Base-by-base conservation (phyloP, 2,797 vertebrate species). In the Acipenser transmontanus region DNA sequence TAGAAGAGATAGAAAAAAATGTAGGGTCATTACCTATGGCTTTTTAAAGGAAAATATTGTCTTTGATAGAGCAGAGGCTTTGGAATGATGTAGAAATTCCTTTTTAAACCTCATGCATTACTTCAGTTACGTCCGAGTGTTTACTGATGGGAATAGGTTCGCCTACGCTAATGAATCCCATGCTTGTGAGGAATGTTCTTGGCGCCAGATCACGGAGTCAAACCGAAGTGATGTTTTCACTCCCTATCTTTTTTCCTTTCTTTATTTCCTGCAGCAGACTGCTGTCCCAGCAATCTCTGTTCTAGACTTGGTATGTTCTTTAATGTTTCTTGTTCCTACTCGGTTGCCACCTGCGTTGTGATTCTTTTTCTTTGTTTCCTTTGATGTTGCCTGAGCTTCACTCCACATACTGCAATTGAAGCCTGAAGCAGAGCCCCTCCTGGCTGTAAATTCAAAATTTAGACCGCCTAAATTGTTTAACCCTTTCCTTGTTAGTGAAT, bases 261-360 rank as follows among this genome's bases (percentile, higher is more conserved):
- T 85, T 81, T 86, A 79, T 84, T 85, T 73, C 83, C 88, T 91
- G 94, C 96, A 95, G 95, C 96, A 98, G 96, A 98, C 95, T 93
- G 94, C 95, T 97, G 83, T 98, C 91, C 95, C 95, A 94, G 95
- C 96, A 95, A 98, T 99, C 93, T 99, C 97, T 96, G 95, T 99
- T 93, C 96, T 99, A 98, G 97, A 99, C 91, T 99, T 99, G 97
- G 97, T 99, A 99, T 92, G 97, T 99, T 92, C 85, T 91, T 85
- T 86, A 89, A 90, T 82, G 85, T 90, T 84, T 88, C 86, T 73
- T 86, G 82, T 34, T 34, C 34, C 67, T 82, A 83, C 84, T 77
- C 80, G 77, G 80, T 77, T 76, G 76, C 77, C 84, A 82, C 82
- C 78, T 73, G 59, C 82, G 34, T 34, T 34, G 34, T 34, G 80